Evolutionary conservation across 1,140 invertebrate genomes (phyloP), one percentile per base, ranked within the genome.

Genomic region (Achatina immaculata): DNA sequence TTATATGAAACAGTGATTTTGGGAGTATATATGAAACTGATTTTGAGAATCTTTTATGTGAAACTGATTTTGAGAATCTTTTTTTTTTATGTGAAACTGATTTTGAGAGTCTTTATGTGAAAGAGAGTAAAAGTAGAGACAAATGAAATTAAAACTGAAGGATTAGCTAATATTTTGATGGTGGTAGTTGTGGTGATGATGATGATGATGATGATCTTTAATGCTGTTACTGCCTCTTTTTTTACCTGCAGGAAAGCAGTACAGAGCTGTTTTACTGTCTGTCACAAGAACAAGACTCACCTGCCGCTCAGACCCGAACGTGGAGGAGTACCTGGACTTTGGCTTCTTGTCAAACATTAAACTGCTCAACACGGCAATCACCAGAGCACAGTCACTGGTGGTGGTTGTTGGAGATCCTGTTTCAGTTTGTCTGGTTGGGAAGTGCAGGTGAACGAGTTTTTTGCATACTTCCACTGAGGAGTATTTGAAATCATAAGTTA

Each of bases 401-500:
- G 95, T 95, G 0, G 95, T 96, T 11, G 95, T 97, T 7, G 96
- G 96, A 0, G 96, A 97, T 92, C 96, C 96, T 0, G 93, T 97
- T 0, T 95, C 96, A 0, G 90, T 97, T 0, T 95, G 95, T 83
- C 95, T 96, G 0, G 94, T 96, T 58, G 96, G 96, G 28, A 94
- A 95, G 71, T 97, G 96, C 91, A 94, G 95, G 92, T 93, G 84
- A 82, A 85, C 82, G 2, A 51, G 2, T 51, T 51, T 51, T 51
- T 51, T 51, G n/a, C n/a, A n/a, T n/a, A n/a, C n/a, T n/a, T n/a
- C n/a, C n/a, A n/a, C n/a, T n/a, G n/a, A n/a, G n/a, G n/a, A n/a
- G n/a, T n/a, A n/a, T n/a, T n/a, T n/a, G n/a, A n/a, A n/a, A n/a
- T n/a, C n/a, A n/a, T n/a, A n/a, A n/a, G n/a, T n/a, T n/a, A n/a